phyloP scores from a whole-genome alignment of 1,140 invertebrate genomes.

The Lasioglossum baleicum region DNA sequence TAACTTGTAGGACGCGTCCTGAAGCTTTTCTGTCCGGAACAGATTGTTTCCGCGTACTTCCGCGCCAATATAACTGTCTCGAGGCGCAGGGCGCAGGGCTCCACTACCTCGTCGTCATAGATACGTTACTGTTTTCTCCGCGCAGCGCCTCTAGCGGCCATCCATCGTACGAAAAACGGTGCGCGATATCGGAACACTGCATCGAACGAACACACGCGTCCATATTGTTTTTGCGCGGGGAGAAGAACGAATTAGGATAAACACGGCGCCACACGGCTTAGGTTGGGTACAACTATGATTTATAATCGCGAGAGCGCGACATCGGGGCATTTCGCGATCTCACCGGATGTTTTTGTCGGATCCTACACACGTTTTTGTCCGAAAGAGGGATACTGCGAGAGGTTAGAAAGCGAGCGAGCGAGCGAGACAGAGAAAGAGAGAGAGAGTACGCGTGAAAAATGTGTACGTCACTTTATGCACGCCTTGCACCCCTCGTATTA shows the following conservation, averaged over 20 bases:
- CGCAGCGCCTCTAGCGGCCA: no score
- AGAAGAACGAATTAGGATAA: constrained; percentile 1
- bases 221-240: background rate
- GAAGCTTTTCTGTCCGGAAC: no score
- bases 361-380: background rate
- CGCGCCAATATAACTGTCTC: no score
- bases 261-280: background rate
- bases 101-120: no score
- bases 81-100: no score
- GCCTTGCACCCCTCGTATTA: constrained; percentile 58
- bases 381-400: background rate
- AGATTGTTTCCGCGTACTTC: no score
- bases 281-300: constrained; percentile 20
- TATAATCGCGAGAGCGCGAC: constrained; percentile 24
- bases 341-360: constrained; percentile 52
- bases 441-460: constrained; percentile 15
- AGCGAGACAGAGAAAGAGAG: background rate
- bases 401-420: no score
- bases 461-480: constrained; percentile 40
- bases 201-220: background rate
- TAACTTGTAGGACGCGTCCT: no score
- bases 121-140: no score
- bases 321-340: constrained; percentile 62
- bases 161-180: no score
- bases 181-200: no score